Base-by-base conservation (phyloP, 1,140 invertebrate species). In the Drosophila bocqueti region DNA sequence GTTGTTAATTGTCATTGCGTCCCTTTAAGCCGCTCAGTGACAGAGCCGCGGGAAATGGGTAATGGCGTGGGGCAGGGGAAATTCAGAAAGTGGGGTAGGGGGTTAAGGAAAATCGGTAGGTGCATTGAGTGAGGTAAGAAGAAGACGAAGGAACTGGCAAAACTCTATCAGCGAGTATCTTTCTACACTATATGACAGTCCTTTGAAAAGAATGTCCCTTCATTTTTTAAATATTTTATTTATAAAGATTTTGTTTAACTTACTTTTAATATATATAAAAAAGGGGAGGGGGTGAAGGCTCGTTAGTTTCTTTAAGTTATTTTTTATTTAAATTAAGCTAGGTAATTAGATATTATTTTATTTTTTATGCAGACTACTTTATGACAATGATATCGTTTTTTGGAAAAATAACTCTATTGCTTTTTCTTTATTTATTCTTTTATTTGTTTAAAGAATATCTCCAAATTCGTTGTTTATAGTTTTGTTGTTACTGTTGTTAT, bases 1-100 rank as follows among this genome's bases (percentile, higher is more conserved):
- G 83, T 87, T 82, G 80, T 87, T 87, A 87, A 89, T 89, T 87
- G 84, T 83, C 83, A 87, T 87, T 87, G 83, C 83, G 67, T 77
- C 73, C 84, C 84, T 83, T 83, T 87, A 89, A 87, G 83, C 83
- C 73, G 76, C 83, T 87, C 76, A 76, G 63, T 67, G 61, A 62
- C 63, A 57, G 66, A 67, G 78, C 21, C 42, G 64, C 43, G 55
- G 69, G 46, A 66, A 73, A 45, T 67, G 31, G 45, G 62, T 42
- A 66, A 68, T 47, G 29, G 55, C 5, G 4, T 29, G 50, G 8
- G 34, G 29, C 16, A 29, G 24, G 63, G 45, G 54, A 45, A 58
- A 73, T 16, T 60, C 13, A 13, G 45, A 40, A 49, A 68, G 29
- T 21, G 55, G 21, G 15, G 16, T 16, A 21, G 60, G 31, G 31